Conservation (phyloP, 1,140 invertebrate genomes). For the Panagrolaimus sp. region DNA sequence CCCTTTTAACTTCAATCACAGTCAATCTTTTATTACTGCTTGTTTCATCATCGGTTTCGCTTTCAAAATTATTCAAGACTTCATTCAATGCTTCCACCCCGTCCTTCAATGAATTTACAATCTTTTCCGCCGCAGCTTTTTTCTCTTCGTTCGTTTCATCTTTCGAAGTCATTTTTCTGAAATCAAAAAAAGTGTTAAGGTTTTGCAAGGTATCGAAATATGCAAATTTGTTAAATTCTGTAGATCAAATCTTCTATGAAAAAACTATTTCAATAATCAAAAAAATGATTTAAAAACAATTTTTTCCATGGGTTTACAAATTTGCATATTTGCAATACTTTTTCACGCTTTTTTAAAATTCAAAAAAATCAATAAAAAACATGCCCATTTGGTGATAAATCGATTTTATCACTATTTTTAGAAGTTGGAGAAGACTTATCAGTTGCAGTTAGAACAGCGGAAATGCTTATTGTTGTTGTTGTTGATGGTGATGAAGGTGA, state of each 20-base stretch:
- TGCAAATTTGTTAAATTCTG: background rate
- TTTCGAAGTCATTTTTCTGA: background rate
- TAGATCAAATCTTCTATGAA: no score
- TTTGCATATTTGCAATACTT: background rate
- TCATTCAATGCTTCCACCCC: slow-evolving; percentile 5
- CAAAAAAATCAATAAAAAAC: background rate
- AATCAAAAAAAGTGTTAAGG: no score
- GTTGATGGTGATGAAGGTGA: no score
- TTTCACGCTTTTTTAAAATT: background rate
- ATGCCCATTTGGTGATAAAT: no score
- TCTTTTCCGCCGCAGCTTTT: slow-evolving; percentile 5
- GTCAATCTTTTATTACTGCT: no score
- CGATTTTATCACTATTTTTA: no score
- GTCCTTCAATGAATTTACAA: background rate
- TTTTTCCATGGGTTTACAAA: background rate
- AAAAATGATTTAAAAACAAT: background rate
- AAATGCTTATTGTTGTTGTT: no score
- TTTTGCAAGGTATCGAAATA: no score
- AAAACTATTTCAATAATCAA: background rate
- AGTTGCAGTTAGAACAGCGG: no score
- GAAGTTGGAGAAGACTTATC: no score
- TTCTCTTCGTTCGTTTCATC: background rate
- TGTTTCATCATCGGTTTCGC: no score
- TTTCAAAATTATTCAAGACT: background rate
- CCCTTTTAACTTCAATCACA: no score